Evolutionary conservation across 2,888 invertebrate species (phyloP), one percentile per base, ranked within the genome.

Genomic region (Polia nebulosa): DNA sequence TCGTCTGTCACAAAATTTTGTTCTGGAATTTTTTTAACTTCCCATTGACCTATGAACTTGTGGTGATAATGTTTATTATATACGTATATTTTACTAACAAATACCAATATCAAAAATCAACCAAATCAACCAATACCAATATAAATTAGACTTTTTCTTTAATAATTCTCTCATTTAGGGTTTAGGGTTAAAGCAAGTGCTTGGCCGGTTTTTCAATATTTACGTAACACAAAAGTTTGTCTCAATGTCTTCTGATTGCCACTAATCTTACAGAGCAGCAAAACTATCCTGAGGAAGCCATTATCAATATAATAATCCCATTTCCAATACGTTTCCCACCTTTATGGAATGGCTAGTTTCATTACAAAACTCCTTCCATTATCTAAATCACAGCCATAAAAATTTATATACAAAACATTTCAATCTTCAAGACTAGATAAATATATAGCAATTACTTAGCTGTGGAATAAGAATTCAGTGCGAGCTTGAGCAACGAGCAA

Each of bases 371-470:
- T 57, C 13, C 34, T 53, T 25, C 47, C 44, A 53, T 39, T 63
- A 59, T 22, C 62, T 55, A 59, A 78, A 59, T 39, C 22, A 72
- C 62, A 13, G 15, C 53, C 32, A 51, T 17, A 56, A 47, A 58
- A 20, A 60, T 60, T 56, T n/a, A 27, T 64, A 9, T 15, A 36
- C 15, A 47, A 51, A 66, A 58, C 47, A 78, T 45, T 73, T 29
- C 47, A 47, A 36, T 73, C 45, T 64, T 49, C 44, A 67, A 66
- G 52, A 66, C 27, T 66, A 56, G 11, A 73, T 72, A 66, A 65
- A 72, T 63, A 56, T 68, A 68, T 41, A 67, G 60, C 62, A 72
- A 81, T 78, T 81, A 78, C 67, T 81, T 65, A 69, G 61, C 49
- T 56, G 47, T 44, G 51, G 47, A 65, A 70, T 66, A 80, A 65